Percentiles rank a stretch among this genome's conserved stretches.
phyloP scores from a whole-genome alignment of 2,888 invertebrate genomes.

The Eulithis testata region DNA sequence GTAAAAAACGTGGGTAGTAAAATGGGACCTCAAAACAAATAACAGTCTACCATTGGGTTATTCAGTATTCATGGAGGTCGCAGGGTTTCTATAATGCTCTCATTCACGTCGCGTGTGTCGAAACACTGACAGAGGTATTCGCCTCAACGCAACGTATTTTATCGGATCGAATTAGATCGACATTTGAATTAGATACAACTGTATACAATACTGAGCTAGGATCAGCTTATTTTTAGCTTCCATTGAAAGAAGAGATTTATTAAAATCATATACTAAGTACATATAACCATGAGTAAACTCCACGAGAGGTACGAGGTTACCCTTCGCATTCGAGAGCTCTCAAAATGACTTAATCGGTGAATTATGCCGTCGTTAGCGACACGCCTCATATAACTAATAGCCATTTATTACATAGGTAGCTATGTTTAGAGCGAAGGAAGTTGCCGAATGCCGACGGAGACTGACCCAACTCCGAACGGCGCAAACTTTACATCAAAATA shows the following conservation, averaged over 20 bases:
- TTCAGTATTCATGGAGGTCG: slow-evolving; percentile 23
- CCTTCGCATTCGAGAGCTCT: slow-evolving; percentile 8
- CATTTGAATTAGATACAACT: neutral
- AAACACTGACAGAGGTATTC: slow-evolving; percentile 6
- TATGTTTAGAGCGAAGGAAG: slow-evolving; percentile 31
- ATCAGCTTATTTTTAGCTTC: neutral
- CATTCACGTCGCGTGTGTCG: slow-evolving; percentile 18
- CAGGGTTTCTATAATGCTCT: slow-evolving; percentile 11
- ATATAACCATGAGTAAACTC: neutral
- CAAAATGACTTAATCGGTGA: slow-evolving; percentile 12
- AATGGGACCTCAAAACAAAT: slow-evolving; percentile 1
- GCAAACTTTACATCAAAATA: slow-evolving; percentile 42
- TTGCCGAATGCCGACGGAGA: slow-evolving; percentile 37
- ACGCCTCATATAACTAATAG: slow-evolving; percentile 20
- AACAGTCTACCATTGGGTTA: neutral
- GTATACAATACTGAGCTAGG: neutral
- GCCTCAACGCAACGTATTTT: slow-evolving; percentile 14
- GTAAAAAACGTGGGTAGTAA: neutral
- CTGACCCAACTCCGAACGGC: slow-evolving; percentile 43
- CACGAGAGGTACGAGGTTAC: neutral
- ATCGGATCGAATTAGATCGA: slow-evolving; percentile 1
- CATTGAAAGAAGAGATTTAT: neutral
- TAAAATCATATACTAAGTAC: too few relatives aligned
- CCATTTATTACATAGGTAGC: slow-evolving; percentile 19
- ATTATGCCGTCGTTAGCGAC: slow-evolving; percentile 23